phyloP scores from a whole-genome alignment of 1,140 invertebrate genomes.

The Solen grandis region DNA sequence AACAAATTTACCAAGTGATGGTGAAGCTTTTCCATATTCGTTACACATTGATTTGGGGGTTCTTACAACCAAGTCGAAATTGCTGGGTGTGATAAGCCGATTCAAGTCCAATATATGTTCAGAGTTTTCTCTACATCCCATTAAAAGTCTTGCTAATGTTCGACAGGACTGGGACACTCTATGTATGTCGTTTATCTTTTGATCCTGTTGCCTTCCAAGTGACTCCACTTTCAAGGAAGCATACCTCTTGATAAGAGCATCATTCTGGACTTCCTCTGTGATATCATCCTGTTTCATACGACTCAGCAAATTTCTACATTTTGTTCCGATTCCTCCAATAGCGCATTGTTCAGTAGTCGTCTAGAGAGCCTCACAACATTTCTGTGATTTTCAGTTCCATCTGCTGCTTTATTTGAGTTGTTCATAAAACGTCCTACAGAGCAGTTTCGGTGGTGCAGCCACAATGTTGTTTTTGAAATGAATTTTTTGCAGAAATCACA shows the following conservation, averaged over 20 bases:
- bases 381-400: not conserved
- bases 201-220: conserved; percentile 15
- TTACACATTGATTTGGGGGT: conserved; percentile 15
- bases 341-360: too few relatives aligned
- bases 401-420: not conserved
- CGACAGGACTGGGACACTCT: conserved; percentile 13
- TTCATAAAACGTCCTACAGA: not conserved
- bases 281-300: conserved; percentile 12
- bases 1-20: conserved; percentile 11
- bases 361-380: too few relatives aligned
- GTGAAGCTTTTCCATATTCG: not conserved
- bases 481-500: conserved; percentile 34
- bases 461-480: not conserved
- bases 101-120: not conserved
- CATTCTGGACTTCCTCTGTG: not conserved
- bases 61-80: conserved; percentile 38
- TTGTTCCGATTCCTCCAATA: not conserved
- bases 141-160: conserved; percentile 38
- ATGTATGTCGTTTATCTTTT: conserved; percentile 28
- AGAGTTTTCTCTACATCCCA: not conserved
- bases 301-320: not conserved
- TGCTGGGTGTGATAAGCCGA: not conserved
- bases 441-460: conserved; percentile 4
- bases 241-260: conserved; percentile 29
- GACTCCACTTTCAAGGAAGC: conserved; percentile 14